Evolutionary conservation across 2,888 invertebrate genomes (phyloP).

Genomic region (Mallateleia sp.): DNA sequence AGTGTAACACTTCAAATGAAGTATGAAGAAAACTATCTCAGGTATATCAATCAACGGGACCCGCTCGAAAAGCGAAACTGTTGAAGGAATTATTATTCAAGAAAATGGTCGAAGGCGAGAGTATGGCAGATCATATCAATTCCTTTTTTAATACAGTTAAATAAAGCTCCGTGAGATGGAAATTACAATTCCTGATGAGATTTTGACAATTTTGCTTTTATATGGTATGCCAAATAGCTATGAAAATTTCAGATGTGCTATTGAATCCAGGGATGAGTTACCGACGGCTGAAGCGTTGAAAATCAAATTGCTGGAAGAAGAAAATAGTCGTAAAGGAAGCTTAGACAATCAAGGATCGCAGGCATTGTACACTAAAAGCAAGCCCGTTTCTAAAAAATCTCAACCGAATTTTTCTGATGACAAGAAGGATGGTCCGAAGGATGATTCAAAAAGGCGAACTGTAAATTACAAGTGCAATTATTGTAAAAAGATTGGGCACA

Average conservation of each 20-base stretch:
- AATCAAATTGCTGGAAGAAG: conserved; percentile 63
- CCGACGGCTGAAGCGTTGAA: conserved; percentile 65
- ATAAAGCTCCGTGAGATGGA: conserved; percentile 65
- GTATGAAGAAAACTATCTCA: conserved; percentile 52
- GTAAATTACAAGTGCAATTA: conserved; percentile 24
- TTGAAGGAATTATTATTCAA: conserved; percentile 60
- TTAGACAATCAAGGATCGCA: conserved; percentile 5
- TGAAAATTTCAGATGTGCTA: conserved; percentile 68
- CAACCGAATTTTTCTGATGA: background rate
- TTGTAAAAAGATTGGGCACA: conserved; percentile 32
- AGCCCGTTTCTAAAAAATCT: background rate
- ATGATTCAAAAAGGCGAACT: conserved; percentile 3
- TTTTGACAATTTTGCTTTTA: conserved; percentile 56
- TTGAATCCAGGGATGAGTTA: conserved; percentile 68
- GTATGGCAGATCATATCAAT: conserved; percentile 63
- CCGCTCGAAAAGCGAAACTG: conserved; percentile 69
- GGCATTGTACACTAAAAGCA: background rate
- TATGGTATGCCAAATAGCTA: conserved; percentile 66
- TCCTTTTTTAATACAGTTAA: no score
- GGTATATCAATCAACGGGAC: conserved; percentile 57
- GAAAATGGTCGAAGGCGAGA: conserved; percentile 60
- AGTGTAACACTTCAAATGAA: conserved; percentile 60
- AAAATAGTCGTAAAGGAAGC: conserved; percentile 44
- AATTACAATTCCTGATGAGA: conserved; percentile 47
- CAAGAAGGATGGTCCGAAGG: background rate